Conservation (phyloP, 2,888 invertebrate species). For the Polyploca ridens region DNA sequence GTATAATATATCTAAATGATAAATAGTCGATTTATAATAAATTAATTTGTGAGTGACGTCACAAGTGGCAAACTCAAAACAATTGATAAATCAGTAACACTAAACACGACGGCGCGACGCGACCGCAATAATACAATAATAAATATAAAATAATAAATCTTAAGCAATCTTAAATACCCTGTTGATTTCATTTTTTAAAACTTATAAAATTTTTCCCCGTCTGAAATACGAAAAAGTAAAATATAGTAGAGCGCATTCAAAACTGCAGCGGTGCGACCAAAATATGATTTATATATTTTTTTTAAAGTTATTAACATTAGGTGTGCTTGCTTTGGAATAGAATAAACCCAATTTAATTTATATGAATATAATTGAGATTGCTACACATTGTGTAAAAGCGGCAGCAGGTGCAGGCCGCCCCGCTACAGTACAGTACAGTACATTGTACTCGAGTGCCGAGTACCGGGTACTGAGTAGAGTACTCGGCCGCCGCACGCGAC, state of each 20-base stretch:
- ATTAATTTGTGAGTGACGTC: constrained; percentile 15
- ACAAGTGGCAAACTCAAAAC: constrained; percentile 25
- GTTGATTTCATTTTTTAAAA: constrained; percentile 78
- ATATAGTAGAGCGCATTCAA: constrained; percentile 37
- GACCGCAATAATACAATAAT: constrained; percentile 60
- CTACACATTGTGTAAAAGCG: neutral
- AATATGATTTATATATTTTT: too few relatives aligned
- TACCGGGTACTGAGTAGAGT: constrained; percentile 15
- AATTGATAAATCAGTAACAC: constrained; percentile 54
- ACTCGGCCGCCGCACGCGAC: constrained; percentile 19
- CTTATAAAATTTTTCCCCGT: constrained; percentile 53
- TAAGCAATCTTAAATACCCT: constrained; percentile 84
- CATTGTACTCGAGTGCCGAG: constrained; percentile 15
- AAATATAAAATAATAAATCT: constrained; percentile 82
- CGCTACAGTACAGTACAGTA: neutral
- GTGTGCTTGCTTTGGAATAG: constrained; percentile 14
- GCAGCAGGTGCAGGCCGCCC: neutral
- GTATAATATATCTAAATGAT: neutral
- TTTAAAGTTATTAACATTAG: too few relatives aligned
- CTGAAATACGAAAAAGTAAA: constrained; percentile 55
- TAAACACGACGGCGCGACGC: constrained; percentile 55
- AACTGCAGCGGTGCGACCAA: constrained; percentile 40
- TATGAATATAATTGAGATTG: constrained; percentile 1
- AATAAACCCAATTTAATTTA: neutral
- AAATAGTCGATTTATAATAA: neutral